phyloP scores from a whole-genome alignment of 2,113 vertebrate species.

The Hymenochirus boettgeri region DNA sequence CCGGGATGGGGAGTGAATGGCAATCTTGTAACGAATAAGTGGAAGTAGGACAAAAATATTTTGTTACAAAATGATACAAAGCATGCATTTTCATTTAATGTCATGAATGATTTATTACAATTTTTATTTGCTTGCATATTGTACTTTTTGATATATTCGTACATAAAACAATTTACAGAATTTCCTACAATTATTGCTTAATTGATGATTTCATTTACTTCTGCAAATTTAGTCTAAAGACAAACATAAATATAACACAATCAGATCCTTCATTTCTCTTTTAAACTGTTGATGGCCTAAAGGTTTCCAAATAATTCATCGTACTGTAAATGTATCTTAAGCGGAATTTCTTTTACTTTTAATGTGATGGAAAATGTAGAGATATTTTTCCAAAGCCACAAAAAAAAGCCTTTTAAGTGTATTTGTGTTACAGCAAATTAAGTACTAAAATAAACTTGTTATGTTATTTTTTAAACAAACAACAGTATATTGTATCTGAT shows the following conservation, averaged over 20 bases:
- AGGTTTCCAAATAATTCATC: neutral
- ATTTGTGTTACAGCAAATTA: conserved; percentile 28
- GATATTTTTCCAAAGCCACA: conserved; percentile 10
- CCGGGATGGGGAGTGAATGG: neutral
- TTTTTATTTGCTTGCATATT: conserved; percentile 73
- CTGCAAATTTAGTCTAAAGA: neutral
- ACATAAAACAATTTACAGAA: conserved; percentile 70
- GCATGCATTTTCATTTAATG: conserved; percentile 71
- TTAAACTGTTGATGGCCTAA: neutral
- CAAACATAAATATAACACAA: neutral
- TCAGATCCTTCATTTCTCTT: too few species aligned
- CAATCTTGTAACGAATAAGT: conserved; percentile 12
- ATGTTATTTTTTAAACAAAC: conserved; percentile 38
- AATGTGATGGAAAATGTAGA: conserved; percentile 13
- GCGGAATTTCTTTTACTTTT: conserved; percentile 11
- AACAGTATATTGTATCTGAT: conserved; percentile 25
- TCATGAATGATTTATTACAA: conserved; percentile 62
- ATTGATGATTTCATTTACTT: conserved; percentile 59
- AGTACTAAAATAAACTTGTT: conserved; percentile 29
- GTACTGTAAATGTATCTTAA: neutral
- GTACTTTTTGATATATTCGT: conserved; percentile 70
- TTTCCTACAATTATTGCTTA: conserved; percentile 66
- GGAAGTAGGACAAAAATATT: conserved; percentile 52
- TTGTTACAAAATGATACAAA: conserved; percentile 65
- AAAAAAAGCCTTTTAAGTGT: conserved; percentile 7